A percentile compares a stretch with the other conserved stretches of the same genome.
phyloP scores from a whole-genome alignment of 2,113 vertebrate genomes.

The Onychostoma macrolepis region DNA sequence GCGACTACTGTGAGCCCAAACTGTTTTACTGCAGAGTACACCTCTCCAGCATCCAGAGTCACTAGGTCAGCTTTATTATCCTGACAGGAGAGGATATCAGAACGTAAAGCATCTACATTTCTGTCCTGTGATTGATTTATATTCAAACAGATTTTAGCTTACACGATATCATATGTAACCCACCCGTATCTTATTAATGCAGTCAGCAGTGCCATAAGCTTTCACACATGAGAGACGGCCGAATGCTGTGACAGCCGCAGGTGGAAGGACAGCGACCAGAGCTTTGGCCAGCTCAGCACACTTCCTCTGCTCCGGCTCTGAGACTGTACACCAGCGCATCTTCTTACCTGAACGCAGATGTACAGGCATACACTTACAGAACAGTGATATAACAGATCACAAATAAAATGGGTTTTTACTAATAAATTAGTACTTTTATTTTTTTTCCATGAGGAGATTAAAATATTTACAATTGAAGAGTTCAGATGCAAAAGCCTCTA shows the following conservation, averaged over 20 bases:
- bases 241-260: slow-evolving; percentile 67
- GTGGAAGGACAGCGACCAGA: slow-evolving; percentile 72
- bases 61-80: slow-evolving; percentile 86
- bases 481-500: too few species aligned
- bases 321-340: slow-evolving; percentile 88
- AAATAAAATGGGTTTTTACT: neutral
- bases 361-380: neutral
- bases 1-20: slow-evolving; percentile 82
- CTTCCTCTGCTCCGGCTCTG: slow-evolving; percentile 85
- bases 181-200: slow-evolving; percentile 86
- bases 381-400: neutral
- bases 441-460: too few species aligned
- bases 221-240: slow-evolving; percentile 83
- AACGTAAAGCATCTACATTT: neutral
- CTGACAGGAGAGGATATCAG: slow-evolving; percentile 67
- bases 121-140: neutral
- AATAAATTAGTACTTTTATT: too few species aligned
- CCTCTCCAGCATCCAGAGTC: slow-evolving; percentile 86
- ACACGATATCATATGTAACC: slow-evolving; percentile 50
- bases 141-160: neutral
- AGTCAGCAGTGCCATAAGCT: slow-evolving; percentile 81
- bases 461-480: too few species aligned
- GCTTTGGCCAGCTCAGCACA: slow-evolving; percentile 87
- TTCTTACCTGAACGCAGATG: slow-evolving; percentile 80
- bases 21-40: slow-evolving; percentile 87